Evolutionary conservation across 2,113 vertebrate species (phyloP).

Genomic region (Syngnathus floridae): DNA sequence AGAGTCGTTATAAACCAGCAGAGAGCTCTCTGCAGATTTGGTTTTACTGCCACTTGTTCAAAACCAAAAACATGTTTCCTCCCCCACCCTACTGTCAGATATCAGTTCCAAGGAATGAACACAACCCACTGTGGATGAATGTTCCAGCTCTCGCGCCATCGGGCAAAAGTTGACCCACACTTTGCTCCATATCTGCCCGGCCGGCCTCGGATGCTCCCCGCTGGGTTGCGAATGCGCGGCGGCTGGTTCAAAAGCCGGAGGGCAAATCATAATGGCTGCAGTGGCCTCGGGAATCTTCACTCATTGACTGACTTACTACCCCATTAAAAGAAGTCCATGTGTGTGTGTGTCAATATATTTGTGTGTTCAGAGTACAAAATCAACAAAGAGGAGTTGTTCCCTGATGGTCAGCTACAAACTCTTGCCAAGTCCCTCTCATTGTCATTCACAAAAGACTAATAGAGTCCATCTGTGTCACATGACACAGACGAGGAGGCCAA

Average conservation of each 20-base stretch:
- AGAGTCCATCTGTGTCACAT: constrained; percentile 34
- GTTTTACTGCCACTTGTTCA: no score
- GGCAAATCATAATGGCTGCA: constrained; percentile 16
- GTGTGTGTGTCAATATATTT: constrained; percentile 2
- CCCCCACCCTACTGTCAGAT: background rate
- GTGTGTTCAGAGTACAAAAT: constrained; percentile 18
- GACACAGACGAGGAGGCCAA: constrained; percentile 3
- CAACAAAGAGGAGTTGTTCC: constrained; percentile 35
- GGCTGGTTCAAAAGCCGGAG: constrained; percentile 10
- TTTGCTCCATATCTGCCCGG: constrained; percentile 15
- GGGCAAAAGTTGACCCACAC: constrained; percentile 49
- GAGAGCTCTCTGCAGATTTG: no score
- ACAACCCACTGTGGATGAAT: constrained; percentile 21
- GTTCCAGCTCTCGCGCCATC: constrained; percentile 23
- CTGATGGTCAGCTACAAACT: constrained; percentile 12
- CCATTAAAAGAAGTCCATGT: constrained; percentile 25
- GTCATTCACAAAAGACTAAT: constrained; percentile 28
- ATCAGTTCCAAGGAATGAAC: constrained; percentile 19
- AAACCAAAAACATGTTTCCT: background rate
- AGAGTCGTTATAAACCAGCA: background rate
- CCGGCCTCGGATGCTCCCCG: constrained; percentile 29
- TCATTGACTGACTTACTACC: constrained; percentile 49
- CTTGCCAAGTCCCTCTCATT: constrained; percentile 13
- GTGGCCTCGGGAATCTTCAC: constrained; percentile 25
- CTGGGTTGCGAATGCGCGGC: constrained; percentile 19